phyloP scores from a whole-genome alignment of 2,888 invertebrate species.

The Euphydryas editha region DNA sequence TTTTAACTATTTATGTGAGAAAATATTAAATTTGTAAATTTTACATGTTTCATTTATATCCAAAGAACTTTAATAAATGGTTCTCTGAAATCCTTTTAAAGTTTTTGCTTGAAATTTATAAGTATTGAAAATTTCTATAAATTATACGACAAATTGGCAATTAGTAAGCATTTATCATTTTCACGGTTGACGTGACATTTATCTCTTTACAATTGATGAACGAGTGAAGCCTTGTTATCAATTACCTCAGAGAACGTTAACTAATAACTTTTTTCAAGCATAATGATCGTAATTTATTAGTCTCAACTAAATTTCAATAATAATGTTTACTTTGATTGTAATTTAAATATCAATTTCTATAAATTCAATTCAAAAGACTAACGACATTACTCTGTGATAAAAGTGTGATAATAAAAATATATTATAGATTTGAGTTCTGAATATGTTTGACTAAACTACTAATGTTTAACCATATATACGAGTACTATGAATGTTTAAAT shows the following conservation, averaged over 20 bases:
- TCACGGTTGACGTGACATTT: conserved; percentile 75
- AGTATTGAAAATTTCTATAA: conserved; percentile 36
- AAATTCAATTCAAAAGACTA: neutral
- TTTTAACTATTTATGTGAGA: too few species aligned
- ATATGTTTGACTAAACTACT: too few species aligned
- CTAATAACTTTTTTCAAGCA: neutral
- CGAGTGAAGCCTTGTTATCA: conserved; percentile 74
- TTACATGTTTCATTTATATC: too few species aligned
- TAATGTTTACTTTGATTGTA: neutral
- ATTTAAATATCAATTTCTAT: neutral
- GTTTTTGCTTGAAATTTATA: neutral
- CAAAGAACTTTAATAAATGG: neutral
- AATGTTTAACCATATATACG: too few species aligned
- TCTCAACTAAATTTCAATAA: neutral
- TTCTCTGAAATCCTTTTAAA: neutral
- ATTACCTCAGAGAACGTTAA: conserved; percentile 69
- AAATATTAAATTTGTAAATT: too few species aligned
- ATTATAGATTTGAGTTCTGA: too few species aligned
- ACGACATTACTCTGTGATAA: neutral
- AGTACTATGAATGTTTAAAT: too few species aligned
- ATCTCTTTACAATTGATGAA: conserved; percentile 78
- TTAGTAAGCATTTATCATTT: conserved; percentile 80
- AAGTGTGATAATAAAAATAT: too few species aligned
- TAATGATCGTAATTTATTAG: conserved; percentile 32
- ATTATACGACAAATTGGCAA: conserved; percentile 69